Conservation (phyloP, 1,140 invertebrate genomes). For the Drosophila sturtevanti region DNA sequence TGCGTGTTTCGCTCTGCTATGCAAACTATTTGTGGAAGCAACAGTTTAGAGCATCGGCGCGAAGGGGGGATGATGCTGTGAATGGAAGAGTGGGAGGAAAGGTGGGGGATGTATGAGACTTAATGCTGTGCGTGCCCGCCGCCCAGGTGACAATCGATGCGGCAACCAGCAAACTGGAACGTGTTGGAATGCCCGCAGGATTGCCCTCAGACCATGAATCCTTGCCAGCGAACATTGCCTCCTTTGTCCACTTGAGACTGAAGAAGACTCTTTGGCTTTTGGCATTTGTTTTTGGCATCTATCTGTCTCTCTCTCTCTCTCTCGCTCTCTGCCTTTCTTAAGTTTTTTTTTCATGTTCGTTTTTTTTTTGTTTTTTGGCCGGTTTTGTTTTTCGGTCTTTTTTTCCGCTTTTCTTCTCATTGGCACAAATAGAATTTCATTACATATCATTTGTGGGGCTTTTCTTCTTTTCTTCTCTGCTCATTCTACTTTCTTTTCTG, state of each 20-base stretch:
- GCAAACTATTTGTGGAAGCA: conserved; percentile 69
- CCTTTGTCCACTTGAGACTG: conserved; percentile 34
- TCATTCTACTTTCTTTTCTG: neutral
- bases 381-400: conserved; percentile 20
- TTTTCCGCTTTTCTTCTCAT: conserved; percentile 32
- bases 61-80: too few relatives aligned
- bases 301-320: neutral
- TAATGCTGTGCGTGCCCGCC: conserved; percentile 49
- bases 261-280: neutral
- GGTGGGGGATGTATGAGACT: too few relatives aligned
- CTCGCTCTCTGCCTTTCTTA: too few relatives aligned
- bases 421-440: conserved; percentile 64
- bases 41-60: conserved; percentile 24
- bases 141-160: conserved; percentile 61
- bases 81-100: neutral
- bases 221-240: neutral
- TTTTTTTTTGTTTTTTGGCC: conserved; percentile 1
- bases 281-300: conserved; percentile 5
- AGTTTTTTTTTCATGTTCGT: too few relatives aligned
- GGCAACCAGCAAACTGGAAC: conserved; percentile 31
- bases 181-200: conserved; percentile 60
- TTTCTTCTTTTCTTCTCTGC: conserved; percentile 10
- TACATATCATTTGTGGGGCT: conserved; percentile 39
- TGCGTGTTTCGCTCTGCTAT: conserved; percentile 49
- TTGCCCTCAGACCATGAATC: conserved; percentile 15